phyloP scores from a whole-genome alignment of 2,797 vertebrate genomes.

The Phaenicophaeus curvirostris region DNA sequence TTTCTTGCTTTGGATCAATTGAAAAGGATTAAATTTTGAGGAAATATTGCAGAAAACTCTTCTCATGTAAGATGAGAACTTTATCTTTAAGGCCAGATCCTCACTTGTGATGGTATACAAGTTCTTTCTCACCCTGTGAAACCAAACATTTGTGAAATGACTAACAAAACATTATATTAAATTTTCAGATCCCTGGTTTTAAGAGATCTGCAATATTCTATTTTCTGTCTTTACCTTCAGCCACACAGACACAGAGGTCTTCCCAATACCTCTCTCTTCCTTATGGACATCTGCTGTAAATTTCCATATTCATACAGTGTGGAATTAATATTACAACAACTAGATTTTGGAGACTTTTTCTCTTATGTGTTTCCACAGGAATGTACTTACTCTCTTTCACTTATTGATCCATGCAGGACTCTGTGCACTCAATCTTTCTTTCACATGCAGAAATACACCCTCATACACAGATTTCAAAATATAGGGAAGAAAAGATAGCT shows the following conservation, averaged over 20 bases:
- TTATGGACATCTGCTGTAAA: background rate
- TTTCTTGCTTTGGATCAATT: background rate
- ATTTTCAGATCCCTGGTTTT: background rate
- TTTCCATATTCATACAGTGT: background rate
- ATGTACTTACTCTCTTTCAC: background rate
- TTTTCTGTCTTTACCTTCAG: background rate
- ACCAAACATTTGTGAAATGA: background rate
- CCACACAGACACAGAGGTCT: background rate
- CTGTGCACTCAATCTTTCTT: background rate
- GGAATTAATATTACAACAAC: background rate
- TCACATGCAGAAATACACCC: background rate
- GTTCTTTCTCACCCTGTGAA: background rate
- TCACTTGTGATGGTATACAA: background rate
- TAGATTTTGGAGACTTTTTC: background rate
- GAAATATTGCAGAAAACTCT: background rate
- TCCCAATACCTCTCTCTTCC: background rate
- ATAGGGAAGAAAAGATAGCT: background rate
- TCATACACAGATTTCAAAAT: background rate
- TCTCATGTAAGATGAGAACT: background rate
- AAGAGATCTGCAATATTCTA: accelerated
- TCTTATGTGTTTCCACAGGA: background rate
- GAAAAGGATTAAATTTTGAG: background rate
- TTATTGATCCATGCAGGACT: background rate
- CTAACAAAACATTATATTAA: background rate
- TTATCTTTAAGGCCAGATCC: background rate